Conservation (phyloP, 2,113 vertebrate genomes). For the Oncorhynchus nerka region DNA sequence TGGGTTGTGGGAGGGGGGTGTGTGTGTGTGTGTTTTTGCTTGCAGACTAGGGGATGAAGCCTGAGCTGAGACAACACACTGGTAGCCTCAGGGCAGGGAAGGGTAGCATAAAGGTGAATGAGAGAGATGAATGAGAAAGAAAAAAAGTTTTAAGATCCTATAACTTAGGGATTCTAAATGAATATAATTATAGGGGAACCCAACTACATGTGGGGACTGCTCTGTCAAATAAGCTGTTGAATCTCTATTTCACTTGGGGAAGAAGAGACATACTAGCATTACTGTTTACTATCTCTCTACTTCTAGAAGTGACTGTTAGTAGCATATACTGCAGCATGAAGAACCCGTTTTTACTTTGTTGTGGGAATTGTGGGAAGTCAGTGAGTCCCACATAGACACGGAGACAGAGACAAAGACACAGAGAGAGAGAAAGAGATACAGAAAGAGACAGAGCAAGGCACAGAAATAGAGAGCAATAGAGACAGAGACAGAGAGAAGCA, state of each 20-base stretch:
- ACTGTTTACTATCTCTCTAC: no score
- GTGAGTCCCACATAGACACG: neutral
- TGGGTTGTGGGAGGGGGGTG: neutral
- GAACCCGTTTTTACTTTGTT: neutral
- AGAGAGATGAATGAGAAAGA: neutral
- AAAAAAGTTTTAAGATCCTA: neutral
- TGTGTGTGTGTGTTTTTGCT: neutral
- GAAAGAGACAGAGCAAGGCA: neutral
- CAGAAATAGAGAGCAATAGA: neutral
- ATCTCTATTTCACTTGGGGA: neutral
- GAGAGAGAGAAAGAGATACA: no score
- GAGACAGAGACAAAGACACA: neutral
- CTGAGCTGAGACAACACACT: neutral
- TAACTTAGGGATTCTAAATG: no score
- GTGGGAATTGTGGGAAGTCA: neutral
- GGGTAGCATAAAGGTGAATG: neutral
- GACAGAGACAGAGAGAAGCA: neutral
- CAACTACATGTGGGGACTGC: neutral
- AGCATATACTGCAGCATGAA: no score
- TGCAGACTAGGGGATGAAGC: neutral
- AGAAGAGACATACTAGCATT: no score
- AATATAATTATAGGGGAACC: neutral
- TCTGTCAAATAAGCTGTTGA: neutral
- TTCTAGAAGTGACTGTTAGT: no score
- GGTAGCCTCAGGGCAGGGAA: conserved; percentile 16